phyloP scores from a whole-genome alignment of 2,888 invertebrate species.

The Ormyrus rosae region DNA sequence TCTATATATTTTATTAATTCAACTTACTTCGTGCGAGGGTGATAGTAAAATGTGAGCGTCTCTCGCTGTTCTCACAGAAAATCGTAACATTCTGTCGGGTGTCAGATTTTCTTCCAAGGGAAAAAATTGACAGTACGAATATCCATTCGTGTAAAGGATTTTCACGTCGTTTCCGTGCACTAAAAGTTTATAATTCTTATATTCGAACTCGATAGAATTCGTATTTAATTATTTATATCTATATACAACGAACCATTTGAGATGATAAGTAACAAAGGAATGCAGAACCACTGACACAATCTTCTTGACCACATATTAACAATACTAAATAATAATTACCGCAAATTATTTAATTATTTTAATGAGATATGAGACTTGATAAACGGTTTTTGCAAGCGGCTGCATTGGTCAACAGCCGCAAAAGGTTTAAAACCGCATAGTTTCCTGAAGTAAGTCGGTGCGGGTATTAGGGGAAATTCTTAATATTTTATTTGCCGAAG shows the following conservation, averaged over 20 bases:
- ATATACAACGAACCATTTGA: not conserved
- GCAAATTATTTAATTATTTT: not conserved
- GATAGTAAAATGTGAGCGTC: slow-evolving; percentile 57
- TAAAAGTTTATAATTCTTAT: not conserved
- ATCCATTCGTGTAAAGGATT: slow-evolving; percentile 54
- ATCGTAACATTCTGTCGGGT: slow-evolving; percentile 43
- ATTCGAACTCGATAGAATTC: not conserved
- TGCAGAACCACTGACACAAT: not conserved
- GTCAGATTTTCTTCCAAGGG: slow-evolving; percentile 54
- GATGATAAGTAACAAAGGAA: not conserved
- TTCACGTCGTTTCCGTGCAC: slow-evolving; percentile 48
- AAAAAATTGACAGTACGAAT: slow-evolving; percentile 56
- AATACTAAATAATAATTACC: not conserved
- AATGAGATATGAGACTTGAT: not conserved
- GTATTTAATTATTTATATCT: not conserved
- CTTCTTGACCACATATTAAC: not conserved
- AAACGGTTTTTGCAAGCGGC: not conserved
- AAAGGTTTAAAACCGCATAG: not conserved
- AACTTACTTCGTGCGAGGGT: slow-evolving; percentile 56
- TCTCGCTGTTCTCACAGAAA: slow-evolving; percentile 51
- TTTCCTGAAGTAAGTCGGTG: slow-evolving; percentile 5
- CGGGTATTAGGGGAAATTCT: not conserved
- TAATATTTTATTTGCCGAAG: slow-evolving; percentile 2
- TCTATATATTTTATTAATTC: not conserved
- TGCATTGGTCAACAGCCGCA: not conserved